Conservation (phyloP, 2,113 vertebrate species). For the Neofelis nebulosa region DNA sequence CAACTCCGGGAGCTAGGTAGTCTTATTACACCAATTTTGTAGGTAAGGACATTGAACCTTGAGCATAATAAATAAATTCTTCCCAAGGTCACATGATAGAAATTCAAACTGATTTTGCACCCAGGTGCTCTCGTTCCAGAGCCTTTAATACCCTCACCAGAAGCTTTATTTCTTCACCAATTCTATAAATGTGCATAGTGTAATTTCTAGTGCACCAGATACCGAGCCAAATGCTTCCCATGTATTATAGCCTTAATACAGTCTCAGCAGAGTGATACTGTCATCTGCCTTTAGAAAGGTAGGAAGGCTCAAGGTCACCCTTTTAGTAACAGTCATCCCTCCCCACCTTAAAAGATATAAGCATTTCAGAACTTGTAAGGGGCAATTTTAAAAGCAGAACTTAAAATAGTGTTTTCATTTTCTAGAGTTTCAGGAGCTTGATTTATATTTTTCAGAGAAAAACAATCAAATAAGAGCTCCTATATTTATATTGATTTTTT, state of each 20-base stretch:
- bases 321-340: neutral
- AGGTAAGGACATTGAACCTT: neutral
- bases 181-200: neutral
- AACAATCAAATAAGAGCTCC: neutral
- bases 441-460: conserved; percentile 58
- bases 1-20: neutral
- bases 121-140: neutral
- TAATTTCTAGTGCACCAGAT: neutral
- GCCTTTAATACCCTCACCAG: neutral
- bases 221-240: neutral
- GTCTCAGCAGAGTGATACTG: neutral
- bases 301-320: neutral
- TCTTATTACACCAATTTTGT: neutral
- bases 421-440: neutral
- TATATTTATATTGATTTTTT: conserved; percentile 45
- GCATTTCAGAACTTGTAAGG: neutral
- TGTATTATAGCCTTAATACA: neutral
- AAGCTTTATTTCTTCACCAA: neutral
- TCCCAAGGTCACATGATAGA: neutral
- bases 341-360: conserved; percentile 1
- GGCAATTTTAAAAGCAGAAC: conserved; percentile 32
- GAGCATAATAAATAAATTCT: neutral
- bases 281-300: neutral
- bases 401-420: conserved; percentile 44
- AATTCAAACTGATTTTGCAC: neutral